Conservation (phyloP, 1,140 invertebrate species). For the Neomicropteryx cornuta region DNA sequence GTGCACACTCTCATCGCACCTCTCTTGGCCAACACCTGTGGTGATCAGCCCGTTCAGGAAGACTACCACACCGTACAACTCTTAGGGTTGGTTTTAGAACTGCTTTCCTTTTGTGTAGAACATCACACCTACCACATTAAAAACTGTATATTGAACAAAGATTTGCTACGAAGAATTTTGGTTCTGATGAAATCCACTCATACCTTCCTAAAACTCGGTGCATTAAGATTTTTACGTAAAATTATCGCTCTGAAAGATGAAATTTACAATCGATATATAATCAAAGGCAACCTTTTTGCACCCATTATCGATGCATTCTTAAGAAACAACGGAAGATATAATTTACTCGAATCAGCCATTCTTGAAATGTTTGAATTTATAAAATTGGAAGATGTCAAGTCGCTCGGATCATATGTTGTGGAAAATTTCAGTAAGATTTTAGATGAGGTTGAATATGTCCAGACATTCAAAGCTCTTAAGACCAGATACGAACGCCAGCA, state of each 20-base stretch:
- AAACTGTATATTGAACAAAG: constrained; percentile 95
- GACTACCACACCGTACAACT: constrained; percentile 95
- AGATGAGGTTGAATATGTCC: constrained; percentile 91
- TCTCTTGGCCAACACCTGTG: constrained; percentile 78
- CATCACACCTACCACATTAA: constrained; percentile 99
- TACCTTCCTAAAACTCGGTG: constrained; percentile 94
- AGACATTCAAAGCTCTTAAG: constrained; percentile 91
- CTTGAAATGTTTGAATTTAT: constrained; percentile 99
- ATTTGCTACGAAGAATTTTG: constrained; percentile 86
- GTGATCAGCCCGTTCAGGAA: constrained; percentile 75
- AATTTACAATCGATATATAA: constrained; percentile 93
- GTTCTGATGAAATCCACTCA: constrained; percentile 96
- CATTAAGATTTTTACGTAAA: constrained; percentile 92
- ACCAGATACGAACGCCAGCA: constrained; percentile 89
- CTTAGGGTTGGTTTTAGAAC: constrained; percentile 85
- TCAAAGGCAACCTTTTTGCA: constrained; percentile 89
- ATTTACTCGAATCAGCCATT: constrained; percentile 96
- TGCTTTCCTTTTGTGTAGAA: constrained; percentile 99
- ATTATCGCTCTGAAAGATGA: constrained; percentile 97
- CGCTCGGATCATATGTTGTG: constrained; percentile 87
- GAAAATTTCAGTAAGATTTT: constrained; percentile 91
- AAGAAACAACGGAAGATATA: constrained; percentile 93
- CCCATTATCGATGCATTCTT: constrained; percentile 95
- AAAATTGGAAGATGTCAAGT: constrained; percentile 90
- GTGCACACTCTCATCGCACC: constrained; percentile 92